A percentile compares a stretch with the other conserved stretches of the same genome.
Evolutionary conservation across 2,113 vertebrate species (phyloP).

Genomic region (Reinhardtius hippoglossoides): DNA sequence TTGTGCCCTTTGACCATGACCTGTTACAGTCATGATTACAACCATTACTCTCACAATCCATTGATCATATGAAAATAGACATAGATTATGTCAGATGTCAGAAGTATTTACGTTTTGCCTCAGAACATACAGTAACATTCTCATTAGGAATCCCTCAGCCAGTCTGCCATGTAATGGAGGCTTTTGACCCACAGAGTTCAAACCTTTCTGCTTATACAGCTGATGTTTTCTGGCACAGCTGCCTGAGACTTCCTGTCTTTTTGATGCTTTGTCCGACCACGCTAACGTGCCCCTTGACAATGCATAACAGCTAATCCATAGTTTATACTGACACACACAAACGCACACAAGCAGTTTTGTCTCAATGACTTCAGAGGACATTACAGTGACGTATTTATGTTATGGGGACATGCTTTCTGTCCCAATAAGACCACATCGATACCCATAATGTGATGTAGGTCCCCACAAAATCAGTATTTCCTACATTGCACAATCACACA

Average conservation of each 20-base stretch:
- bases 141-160: slow-evolving; percentile 64
- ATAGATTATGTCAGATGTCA: slow-evolving; percentile 61
- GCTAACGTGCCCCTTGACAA: slow-evolving; percentile 74
- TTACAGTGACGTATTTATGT: neutral
- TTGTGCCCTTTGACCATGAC: slow-evolving; percentile 40
- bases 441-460: no score
- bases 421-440: no score
- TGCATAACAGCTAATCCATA: slow-evolving; percentile 79
- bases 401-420: no score
- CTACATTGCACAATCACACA: no score
- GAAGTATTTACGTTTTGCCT: slow-evolving; percentile 50
- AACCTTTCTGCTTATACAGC: slow-evolving; percentile 77
- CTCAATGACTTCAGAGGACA: neutral
- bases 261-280: slow-evolving; percentile 73
- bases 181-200: slow-evolving; percentile 76
- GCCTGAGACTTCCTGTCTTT: slow-evolving; percentile 75
- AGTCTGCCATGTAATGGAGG: slow-evolving; percentile 62
- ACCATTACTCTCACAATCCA: slow-evolving; percentile 36
- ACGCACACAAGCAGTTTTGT: neutral
- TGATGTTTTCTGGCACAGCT: slow-evolving; percentile 79
- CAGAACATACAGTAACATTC: slow-evolving; percentile 58
- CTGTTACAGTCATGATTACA: slow-evolving; percentile 36
- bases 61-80: slow-evolving; percentile 61
- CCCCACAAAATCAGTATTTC: no score
- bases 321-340: slow-evolving; percentile 45